phyloP scores from a whole-genome alignment of 2,113 vertebrate species.

The Brevimyrus niger region DNA sequence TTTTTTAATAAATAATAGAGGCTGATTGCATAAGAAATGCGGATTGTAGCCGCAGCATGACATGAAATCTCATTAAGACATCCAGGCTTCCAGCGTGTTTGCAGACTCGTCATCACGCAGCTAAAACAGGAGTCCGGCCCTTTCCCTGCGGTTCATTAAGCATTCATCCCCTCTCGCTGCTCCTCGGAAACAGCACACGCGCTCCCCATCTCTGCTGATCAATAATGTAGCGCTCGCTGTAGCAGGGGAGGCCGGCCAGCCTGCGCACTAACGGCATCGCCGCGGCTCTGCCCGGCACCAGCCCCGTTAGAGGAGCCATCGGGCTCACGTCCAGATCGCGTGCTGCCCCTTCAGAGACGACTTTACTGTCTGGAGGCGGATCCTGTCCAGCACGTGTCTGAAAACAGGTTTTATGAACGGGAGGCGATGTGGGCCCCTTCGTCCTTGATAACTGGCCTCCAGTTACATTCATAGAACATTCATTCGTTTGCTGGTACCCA shows the following conservation, averaged over 20 bases:
- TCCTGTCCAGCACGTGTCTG: background rate
- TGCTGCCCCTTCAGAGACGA: background rate
- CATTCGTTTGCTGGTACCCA: background rate
- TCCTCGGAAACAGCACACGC: background rate
- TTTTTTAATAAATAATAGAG: constrained; percentile 7
- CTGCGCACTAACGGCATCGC: background rate
- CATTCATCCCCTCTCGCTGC: background rate
- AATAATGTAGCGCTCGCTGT: background rate
- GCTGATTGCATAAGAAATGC: background rate
- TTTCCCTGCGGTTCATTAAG: constrained; percentile 7
- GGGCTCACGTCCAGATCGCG: background rate
- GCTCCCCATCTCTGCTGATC: background rate
- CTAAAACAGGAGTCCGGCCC: background rate
- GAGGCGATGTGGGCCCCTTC: background rate
- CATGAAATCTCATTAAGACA: constrained; percentile 11
- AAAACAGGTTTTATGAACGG: background rate
- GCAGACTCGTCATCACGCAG: background rate
- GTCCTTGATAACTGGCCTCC: no score
- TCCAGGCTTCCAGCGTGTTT: constrained; percentile 6
- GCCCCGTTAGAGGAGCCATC: background rate
- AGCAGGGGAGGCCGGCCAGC: background rate
- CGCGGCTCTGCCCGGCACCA: background rate
- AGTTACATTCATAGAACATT: background rate
- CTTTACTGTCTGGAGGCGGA: background rate
- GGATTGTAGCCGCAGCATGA: background rate